Percentiles rank a stretch among this genome's conserved stretches.
These are phyloP conservation scores for Python bivittatus DNA, from an alignment of 2,113 vertebrate genomes.

Conservation along the genomic window DNA sequence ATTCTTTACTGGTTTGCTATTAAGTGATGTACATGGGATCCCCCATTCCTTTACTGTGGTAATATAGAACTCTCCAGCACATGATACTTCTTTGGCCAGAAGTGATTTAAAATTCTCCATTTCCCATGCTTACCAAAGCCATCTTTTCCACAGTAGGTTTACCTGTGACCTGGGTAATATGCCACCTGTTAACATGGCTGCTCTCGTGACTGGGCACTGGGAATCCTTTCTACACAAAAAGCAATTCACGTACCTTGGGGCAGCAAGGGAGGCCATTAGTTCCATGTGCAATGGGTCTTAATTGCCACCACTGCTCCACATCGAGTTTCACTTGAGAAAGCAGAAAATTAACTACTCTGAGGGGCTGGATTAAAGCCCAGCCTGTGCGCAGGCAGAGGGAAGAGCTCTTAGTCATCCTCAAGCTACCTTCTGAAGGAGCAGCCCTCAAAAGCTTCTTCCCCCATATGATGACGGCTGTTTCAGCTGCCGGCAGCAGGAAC, in stretches of 20 bases:
- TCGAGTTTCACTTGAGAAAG: slow-evolving; percentile 2
- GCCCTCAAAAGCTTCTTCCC: background rate
- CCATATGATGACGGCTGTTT: background rate
- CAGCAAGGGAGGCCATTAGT: background rate
- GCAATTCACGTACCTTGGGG: background rate
- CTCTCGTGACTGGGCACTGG: background rate
- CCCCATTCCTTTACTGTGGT: background rate
- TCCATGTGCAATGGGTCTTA: background rate
- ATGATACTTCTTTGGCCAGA: background rate
- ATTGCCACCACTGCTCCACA: background rate
- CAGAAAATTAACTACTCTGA: background rate
- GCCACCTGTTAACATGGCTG: background rate
- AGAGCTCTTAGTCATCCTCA: background rate
- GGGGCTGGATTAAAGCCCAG: background rate
- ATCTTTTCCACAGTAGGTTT: background rate
- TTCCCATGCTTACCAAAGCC: background rate
- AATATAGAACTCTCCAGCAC: background rate
- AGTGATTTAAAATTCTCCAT: background rate
- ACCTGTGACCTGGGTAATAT: background rate
- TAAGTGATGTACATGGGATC: background rate
- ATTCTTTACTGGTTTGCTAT: background rate
- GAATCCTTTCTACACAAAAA: background rate
- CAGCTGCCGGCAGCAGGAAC: background rate
- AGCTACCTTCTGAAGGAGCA: background rate
- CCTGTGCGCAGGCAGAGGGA: background rate